Evolutionary conservation across 2,113 vertebrate genomes (phyloP).

Genomic region (Phyllostomus discolor): DNA sequence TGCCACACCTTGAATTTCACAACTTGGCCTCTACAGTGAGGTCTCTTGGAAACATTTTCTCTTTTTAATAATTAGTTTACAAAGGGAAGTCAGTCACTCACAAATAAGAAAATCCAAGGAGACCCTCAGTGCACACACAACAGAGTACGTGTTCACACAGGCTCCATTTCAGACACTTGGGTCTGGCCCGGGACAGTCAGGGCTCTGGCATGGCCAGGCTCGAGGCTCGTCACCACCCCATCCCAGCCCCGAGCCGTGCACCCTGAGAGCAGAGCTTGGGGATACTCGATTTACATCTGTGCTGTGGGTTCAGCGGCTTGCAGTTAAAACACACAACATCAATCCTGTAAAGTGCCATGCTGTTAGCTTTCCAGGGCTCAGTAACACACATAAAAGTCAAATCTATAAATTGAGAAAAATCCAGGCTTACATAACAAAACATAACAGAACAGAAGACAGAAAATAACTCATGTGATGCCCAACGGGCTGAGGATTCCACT

Average conservation of each 20-base stretch:
- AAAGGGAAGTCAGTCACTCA: slow-evolving; percentile 14
- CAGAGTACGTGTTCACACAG: neutral
- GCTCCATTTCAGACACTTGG: neutral
- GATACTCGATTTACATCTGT: slow-evolving; percentile 48
- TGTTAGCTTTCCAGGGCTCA: slow-evolving; percentile 72
- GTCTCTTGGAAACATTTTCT: neutral
- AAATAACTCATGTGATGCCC: neutral
- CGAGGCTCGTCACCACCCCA: slow-evolving; percentile 33
- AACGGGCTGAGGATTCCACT: neutral
- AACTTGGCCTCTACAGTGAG: neutral
- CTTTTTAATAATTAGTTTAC: slow-evolving; percentile 33
- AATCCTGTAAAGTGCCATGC: slow-evolving; percentile 70
- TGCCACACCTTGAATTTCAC: neutral
- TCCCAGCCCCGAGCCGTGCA: neutral
- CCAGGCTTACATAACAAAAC: neutral
- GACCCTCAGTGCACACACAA: neutral
- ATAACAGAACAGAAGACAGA: slow-evolving; percentile 4
- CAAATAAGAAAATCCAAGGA: neutral
- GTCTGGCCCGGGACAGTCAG: neutral
- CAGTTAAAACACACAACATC: slow-evolving; percentile 63
- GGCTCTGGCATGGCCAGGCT: neutral
- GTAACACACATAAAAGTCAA: slow-evolving; percentile 41
- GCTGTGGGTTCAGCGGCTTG: slow-evolving; percentile 48
- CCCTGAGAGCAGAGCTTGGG: neutral
- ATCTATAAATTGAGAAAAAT: slow-evolving; percentile 20